A percentile compares a stretch with the other conserved stretches of the same genome.
phyloP scores from a whole-genome alignment of 1,140 invertebrate species.

The Oryctes rhinoceros region DNA sequence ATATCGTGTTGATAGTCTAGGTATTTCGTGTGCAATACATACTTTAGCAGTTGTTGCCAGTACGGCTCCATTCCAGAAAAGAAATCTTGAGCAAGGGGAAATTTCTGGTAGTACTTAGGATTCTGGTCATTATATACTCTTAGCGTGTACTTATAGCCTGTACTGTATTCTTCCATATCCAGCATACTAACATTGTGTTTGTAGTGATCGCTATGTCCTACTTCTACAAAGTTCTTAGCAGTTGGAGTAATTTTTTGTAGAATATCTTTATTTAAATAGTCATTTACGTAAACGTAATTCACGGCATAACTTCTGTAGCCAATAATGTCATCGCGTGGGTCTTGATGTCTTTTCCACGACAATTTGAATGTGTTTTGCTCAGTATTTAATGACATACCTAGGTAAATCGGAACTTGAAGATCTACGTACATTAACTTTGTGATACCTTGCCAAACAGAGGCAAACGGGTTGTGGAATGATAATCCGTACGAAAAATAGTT shows the following conservation, averaged over 20 bases:
- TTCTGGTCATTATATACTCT: conserved; percentile 58
- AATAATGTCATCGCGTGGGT: conserved; percentile 51
- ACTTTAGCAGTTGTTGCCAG: background rate
- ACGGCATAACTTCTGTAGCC: conserved; percentile 54
- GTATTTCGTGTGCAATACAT: background rate
- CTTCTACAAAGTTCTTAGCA: conserved; percentile 53
- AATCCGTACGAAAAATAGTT: conserved; percentile 44
- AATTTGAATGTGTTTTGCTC: conserved; percentile 55
- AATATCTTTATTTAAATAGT: conserved; percentile 52
- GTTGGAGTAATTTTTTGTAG: conserved; percentile 55
- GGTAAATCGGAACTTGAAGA: conserved; percentile 52
- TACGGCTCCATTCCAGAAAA: background rate
- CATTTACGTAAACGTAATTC: conserved; percentile 55
- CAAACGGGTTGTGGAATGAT: conserved; percentile 52
- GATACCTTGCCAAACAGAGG: conserved; percentile 53
- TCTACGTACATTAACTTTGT: conserved; percentile 54
- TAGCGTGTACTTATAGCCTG: conserved; percentile 54
- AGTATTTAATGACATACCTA: conserved; percentile 53
- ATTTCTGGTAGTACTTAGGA: conserved; percentile 4
- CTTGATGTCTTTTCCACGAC: conserved; percentile 52
- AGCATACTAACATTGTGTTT: conserved; percentile 55
- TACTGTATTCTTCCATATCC: conserved; percentile 53
- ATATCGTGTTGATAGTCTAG: background rate
- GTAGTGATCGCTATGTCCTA: conserved; percentile 52
- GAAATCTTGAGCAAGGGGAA: background rate